Evolutionary conservation across 2,888 invertebrate species (phyloP).

Genomic region (Boloria euphrosyne): DNA sequence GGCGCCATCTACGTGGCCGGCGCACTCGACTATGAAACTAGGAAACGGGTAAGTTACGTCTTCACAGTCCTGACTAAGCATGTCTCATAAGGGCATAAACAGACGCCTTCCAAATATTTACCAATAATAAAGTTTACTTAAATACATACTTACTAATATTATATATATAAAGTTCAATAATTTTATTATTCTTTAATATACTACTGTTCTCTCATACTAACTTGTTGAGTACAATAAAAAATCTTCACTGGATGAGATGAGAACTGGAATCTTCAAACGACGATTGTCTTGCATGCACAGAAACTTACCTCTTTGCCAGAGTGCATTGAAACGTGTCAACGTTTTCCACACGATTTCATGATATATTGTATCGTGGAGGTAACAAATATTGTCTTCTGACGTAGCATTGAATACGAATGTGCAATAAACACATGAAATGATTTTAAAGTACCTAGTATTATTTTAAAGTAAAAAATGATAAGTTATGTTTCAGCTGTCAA

Average conservation of each 20-base stretch:
- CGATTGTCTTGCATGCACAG: not conserved
- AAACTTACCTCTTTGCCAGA: conserved; percentile 5
- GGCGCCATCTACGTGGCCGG: conserved; percentile 99
- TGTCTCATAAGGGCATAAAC: not conserved
- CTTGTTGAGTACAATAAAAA: too few relatives aligned
- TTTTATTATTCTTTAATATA: too few relatives aligned
- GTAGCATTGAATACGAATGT: conserved; percentile 5
- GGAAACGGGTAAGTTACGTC: conserved; percentile 91
- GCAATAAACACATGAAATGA: conserved; percentile 6
- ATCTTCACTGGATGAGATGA: too few relatives aligned
- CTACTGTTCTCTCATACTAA: too few relatives aligned
- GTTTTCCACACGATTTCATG: conserved; percentile 26
- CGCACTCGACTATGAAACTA: conserved; percentile 97
- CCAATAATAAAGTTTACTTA: not conserved
- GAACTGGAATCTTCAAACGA: not conserved
- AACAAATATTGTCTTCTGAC: conserved; percentile 25
- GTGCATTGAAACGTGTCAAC: conserved; percentile 25
- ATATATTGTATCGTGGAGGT: conserved; percentile 23
- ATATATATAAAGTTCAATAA: too few relatives aligned
- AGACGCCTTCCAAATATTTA: not conserved
- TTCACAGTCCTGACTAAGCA: conserved; percentile 17
- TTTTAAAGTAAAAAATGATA: not conserved
- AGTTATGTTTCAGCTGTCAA: not conserved
- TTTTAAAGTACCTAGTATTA: not conserved
- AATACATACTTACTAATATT: not conserved